phyloP scores from a whole-genome alignment of 2,888 invertebrate genomes.

The Plagodis pulveraria region DNA sequence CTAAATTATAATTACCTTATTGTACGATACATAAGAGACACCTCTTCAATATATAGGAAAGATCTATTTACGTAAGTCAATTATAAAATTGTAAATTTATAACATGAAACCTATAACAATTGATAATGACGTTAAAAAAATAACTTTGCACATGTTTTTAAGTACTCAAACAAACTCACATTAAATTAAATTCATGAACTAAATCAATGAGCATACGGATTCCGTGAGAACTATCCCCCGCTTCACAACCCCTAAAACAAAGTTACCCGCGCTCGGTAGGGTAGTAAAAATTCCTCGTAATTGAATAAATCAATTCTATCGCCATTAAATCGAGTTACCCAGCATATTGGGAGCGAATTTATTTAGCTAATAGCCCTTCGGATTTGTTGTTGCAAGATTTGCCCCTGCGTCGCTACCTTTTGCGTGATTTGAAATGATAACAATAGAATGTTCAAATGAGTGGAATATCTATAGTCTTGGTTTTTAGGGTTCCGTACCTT shows the following conservation, averaged over 20 bases:
- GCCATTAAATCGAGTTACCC: conserved; percentile 85
- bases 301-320: conserved; percentile 85
- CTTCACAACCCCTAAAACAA: conserved; percentile 72
- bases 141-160: background rate
- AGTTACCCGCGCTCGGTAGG: conserved; percentile 76
- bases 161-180: conserved; percentile 19
- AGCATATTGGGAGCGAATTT: conserved; percentile 85
- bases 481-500: no score
- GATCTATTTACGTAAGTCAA: no score
- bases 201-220: conserved; percentile 65
- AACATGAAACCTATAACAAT: no score
- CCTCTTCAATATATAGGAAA: no score
- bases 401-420: conserved; percentile 49
- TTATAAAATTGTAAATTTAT: no score
- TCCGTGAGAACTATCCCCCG: conserved; percentile 78
- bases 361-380: conserved; percentile 82
- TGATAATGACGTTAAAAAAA: no score
- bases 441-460: no score
- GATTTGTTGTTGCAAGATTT: conserved; percentile 54
- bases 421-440: background rate
- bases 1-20: no score
- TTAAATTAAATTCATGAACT: conserved; percentile 42
- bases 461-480: no score
- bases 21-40: no score
- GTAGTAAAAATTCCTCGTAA: conserved; percentile 84